Evolutionary conservation across 92 coral and sea anemone species (phyloP), one percentile per base, ranked within the genome.

Genomic region (Porites cylindrica): DNA sequence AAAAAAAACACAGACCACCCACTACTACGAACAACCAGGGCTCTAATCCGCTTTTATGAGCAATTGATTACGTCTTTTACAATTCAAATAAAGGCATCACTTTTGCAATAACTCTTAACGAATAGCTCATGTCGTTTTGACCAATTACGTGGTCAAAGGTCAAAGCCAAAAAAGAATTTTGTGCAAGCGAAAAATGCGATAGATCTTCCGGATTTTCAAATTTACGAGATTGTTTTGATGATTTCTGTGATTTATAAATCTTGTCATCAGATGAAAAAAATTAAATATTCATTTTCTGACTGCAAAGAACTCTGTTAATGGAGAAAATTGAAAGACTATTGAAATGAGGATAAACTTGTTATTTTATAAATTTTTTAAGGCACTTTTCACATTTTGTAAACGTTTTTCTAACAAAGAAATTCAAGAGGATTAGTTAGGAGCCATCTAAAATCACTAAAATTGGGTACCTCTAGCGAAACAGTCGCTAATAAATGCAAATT

Each of bases 131-230:
- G 76, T 51, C 53, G 68, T 69, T 32, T 70, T 38, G 17, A 38
- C 18, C 75, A 70, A 81, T 81, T 81, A 81, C 19, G 18, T 20
- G 63, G 85, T 81, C 85, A 81, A 75, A 29, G 85, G 85, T 81
- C 77, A 81, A 24, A 23, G 47, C 24, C 4, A 66, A 26, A 38
- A 38, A 7, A 26, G 68, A 68, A 52, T 80, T 61, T 20, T 43
- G 7, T 21, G 19, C 1, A 9, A 21, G n/a, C 51, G 10, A 38
- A n/a, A 78, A 32, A n/a, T 9, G 26, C 11, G 66, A 14, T 53
- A 51, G 51, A 51, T n/a, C 51, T 8, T 11, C 29, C 8, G 8
- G 19, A 8, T 51, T 47, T 19, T 43, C 38, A 71, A 43, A 32
- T 18, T 18, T 56, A 12, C 76, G 61, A 38, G 47, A 56, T 56